Base-by-base conservation (phyloP, 2,888 invertebrate genomes). In the Drosophila conformis region DNA sequence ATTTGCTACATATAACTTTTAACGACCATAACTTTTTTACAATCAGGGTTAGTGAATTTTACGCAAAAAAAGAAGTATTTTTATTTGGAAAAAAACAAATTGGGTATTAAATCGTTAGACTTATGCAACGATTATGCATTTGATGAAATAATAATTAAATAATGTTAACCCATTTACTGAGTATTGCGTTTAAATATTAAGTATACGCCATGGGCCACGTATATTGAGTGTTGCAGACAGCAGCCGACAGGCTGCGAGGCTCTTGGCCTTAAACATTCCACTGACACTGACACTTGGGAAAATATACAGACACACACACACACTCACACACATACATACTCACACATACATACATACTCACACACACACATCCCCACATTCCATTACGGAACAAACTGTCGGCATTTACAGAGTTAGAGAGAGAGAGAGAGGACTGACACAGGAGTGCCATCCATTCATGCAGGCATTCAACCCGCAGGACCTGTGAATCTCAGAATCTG, bases 211-310 rank as follows among this genome's bases (percentile, higher is more conserved):
- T 57, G 77, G 56, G 59, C 52, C 48, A 56, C 21, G 46, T 63
- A 58, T 62, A 57, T 29, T 56, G 13, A 38, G 8, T 62, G 75
- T 56, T 62, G 78, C 61, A 54, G 33, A n/a, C 54, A n/a, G 27
- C 57, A 31, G 58, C 5, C 54, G 42, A 54, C 25, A 21, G 59
- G 25, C 60, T 54, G 42, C 42, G 36, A 15, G 59, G 25, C 56
- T 54, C 51, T 53, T 62, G 74, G 58, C 58, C 53, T 73, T 78
- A 68, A 78, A 68, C 40, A 78, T 76, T 54, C 64, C 52, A 52
- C 40, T 29, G 18, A 35, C 35, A 59, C 40, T 36, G 54, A 18
- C 66, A 38, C 40, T 66, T 60, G 66, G 59, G 69, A 69, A 33
- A 33, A 46, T 11, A 54, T 36, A 76, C 59, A 35, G 0, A 36